Evolutionary conservation across 1,140 invertebrate genomes (phyloP).

Genomic region (Atopsyche davidsoni): DNA sequence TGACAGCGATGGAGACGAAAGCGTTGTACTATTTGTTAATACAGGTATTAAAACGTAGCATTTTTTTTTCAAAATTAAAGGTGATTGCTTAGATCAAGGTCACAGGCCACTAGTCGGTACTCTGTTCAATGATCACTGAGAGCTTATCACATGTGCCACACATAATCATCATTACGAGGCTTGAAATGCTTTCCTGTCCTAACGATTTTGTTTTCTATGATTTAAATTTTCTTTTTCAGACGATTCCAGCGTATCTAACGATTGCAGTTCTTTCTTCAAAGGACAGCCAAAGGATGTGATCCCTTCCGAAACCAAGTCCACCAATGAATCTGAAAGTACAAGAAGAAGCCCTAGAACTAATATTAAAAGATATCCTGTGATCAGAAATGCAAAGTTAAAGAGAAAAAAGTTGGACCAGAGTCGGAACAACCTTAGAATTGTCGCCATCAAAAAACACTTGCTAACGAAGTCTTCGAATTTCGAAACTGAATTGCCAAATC

Average conservation of each 20-base stretch:
- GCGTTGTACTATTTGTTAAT: background rate
- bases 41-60: background rate
- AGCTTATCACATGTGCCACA: too few relatives aligned
- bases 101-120: too few relatives aligned
- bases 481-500: background rate
- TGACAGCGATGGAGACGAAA: background rate
- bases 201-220: background rate
- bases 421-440: background rate
- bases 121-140: too few relatives aligned
- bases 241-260: background rate
- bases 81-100: background rate
- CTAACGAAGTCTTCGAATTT: background rate
- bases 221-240: slow-evolving; percentile 2
- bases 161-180: too few relatives aligned
- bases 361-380: background rate
- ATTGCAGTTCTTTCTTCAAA: background rate
- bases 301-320: too few relatives aligned
- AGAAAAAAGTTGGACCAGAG: background rate
- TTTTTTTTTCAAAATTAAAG: background rate
- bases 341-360: background rate
- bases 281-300: too few relatives aligned
- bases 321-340: background rate
- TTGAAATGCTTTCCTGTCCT: too few relatives aligned
- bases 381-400: background rate
- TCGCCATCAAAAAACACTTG: background rate